phyloP scores from a whole-genome alignment of 2,888 invertebrate genomes.

The Thymelicus acteon region DNA sequence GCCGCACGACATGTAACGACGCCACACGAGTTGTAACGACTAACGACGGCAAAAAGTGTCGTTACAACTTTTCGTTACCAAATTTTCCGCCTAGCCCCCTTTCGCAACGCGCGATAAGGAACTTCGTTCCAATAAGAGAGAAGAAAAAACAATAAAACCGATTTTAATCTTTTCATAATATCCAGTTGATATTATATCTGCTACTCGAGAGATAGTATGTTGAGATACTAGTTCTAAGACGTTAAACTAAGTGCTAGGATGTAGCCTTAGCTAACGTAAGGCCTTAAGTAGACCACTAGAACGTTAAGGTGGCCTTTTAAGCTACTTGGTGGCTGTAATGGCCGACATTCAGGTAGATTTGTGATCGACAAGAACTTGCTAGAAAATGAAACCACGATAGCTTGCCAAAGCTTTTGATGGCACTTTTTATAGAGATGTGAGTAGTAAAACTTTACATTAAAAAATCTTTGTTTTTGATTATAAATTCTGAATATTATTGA shows the following conservation, averaged over 20 bases:
- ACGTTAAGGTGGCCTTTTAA: conserved; percentile 20
- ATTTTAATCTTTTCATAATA: neutral
- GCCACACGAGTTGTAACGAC: too few species aligned
- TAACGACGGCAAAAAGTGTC: too few species aligned
- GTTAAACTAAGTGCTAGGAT: conserved; percentile 21
- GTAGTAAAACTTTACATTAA: too few species aligned
- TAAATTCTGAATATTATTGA: too few species aligned
- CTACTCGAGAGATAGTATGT: too few species aligned
- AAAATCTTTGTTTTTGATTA: too few species aligned
- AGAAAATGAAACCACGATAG: conserved; percentile 19
- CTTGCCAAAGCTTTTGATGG: conserved; percentile 7
- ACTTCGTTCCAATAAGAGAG: too few species aligned
- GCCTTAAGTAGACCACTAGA: conserved; percentile 27
- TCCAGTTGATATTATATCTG: neutral
- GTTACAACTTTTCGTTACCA: too few species aligned
- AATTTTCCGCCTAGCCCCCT: too few species aligned
- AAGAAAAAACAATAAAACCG: neutral
- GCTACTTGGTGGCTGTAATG: conserved; percentile 31
- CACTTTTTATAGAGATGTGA: neutral
- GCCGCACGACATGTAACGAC: too few species aligned
- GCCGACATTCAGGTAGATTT: conserved; percentile 34
- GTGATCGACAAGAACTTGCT: conserved; percentile 22
- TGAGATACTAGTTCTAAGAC: conserved; percentile 2
- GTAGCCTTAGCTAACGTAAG: conserved; percentile 19
- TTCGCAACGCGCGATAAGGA: too few species aligned